Conservation (phyloP, 1,140 invertebrate genomes). For the Hormaphis cornu region DNA sequence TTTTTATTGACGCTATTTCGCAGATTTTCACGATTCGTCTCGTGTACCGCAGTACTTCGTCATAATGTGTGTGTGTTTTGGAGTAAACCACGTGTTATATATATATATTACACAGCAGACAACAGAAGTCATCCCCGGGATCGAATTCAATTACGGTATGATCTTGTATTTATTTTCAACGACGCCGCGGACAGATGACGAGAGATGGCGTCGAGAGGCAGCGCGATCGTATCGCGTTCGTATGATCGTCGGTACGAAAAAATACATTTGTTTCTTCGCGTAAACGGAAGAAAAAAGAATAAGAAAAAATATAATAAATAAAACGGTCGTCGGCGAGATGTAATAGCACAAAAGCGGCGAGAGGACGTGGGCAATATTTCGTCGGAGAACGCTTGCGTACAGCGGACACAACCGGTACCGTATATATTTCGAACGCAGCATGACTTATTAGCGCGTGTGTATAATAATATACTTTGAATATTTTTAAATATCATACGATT, state of each 20-base stretch:
- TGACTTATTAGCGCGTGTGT: slow-evolving; percentile 32
- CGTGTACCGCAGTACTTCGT: too few species aligned
- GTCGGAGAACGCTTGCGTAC: slow-evolving; percentile 6
- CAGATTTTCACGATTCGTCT: too few species aligned
- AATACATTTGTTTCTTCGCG: slow-evolving; percentile 7
- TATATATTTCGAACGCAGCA: slow-evolving; percentile 29
- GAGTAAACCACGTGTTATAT: too few species aligned
- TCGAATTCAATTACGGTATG: too few species aligned
- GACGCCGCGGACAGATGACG: too few species aligned
- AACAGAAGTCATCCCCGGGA: too few species aligned
- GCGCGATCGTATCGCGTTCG: too few species aligned
- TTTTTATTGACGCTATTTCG: too few species aligned
- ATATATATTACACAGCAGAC: too few species aligned
- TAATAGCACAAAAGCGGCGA: slow-evolving; percentile 16
- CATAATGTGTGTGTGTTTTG: too few species aligned
- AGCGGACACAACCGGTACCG: slow-evolving; percentile 26
- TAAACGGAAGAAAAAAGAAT: neutral
- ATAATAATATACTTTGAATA: slow-evolving; percentile 28
- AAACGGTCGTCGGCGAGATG: slow-evolving; percentile 27
- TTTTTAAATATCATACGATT: slow-evolving; percentile 32
- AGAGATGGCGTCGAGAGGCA: neutral
- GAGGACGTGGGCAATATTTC: slow-evolving; percentile 31
- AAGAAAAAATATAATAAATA: slow-evolving; percentile 11
- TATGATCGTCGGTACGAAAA: neutral
- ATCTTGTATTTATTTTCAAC: too few species aligned